Evolutionary conservation across 2,888 invertebrate species (phyloP).

Genomic region (Cheilosia soror): DNA sequence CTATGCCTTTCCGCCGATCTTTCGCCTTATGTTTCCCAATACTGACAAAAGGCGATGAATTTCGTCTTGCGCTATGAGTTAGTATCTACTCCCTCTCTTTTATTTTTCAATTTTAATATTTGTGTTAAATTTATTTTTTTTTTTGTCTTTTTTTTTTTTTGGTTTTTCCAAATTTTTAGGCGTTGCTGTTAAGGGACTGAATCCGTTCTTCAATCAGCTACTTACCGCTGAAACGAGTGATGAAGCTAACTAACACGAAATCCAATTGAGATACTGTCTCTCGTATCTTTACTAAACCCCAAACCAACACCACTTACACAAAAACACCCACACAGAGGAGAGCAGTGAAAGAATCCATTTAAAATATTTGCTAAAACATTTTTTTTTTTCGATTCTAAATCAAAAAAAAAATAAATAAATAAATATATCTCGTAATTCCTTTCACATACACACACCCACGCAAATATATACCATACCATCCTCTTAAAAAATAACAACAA

Average conservation of each 20-base stretch:
- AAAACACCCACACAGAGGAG: constrained; percentile 2
- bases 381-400: constrained; percentile 26
- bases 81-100: too few species aligned
- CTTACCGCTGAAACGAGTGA: constrained; percentile 81
- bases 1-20: too few species aligned
- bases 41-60: too few species aligned
- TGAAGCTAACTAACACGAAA: constrained; percentile 78
- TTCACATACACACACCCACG: constrained; percentile 21
- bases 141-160: constrained; percentile 13
- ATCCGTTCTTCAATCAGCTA: constrained; percentile 81
- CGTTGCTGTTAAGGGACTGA: constrained; percentile 82
- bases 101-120: background rate
- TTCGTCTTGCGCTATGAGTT: too few species aligned
- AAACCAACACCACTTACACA: constrained; percentile 8
- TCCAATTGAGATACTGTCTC: constrained; percentile 53
- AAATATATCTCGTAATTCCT: constrained; percentile 8
- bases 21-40: too few species aligned
- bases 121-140: constrained; percentile 3
- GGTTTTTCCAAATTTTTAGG: constrained; percentile 76
- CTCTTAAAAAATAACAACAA: background rate
- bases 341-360: background rate
- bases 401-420: constrained; percentile 3
- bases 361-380: constrained; percentile 17
- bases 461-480: constrained; percentile 7
- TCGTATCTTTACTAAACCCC: constrained; percentile 50